Base-by-base conservation (phyloP, 2,888 invertebrate genomes). In the Phortica magna region DNA sequence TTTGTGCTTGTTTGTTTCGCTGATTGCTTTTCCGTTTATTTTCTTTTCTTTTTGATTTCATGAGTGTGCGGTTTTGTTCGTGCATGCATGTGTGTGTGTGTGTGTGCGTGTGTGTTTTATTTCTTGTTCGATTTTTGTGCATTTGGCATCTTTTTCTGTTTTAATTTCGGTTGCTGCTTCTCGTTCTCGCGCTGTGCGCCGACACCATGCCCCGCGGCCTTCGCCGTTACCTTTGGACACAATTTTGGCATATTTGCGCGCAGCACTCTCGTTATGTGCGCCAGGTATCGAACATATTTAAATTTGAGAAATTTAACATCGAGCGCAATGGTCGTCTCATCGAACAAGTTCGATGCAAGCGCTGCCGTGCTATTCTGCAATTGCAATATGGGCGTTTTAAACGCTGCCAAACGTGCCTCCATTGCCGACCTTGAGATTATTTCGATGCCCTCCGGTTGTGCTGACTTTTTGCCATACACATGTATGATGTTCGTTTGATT, bases 271-370 rank as follows among this genome's bases (percentile, higher is more conserved):
- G 83, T 78, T 57, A 89, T 73, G 4, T 83, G 79, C 57, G 82
- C 82, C 61, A 89, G 19, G 67, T 83, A 89, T 74, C 77, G 55
- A 0, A 81, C 74, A 64, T 87, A 90, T 12, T 84, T 79, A 19
- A 79, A 80, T 73, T 90, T 90, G 2, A 83, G 80, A 67, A 88
- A 89, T 59, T 83, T 79, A 2, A 84, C 80, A 73, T 90, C 90
- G 67, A 87, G 19, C 7, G 42, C 31, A 4, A 71, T 53, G 9
- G 9, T 53, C 2, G 53, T 53, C 53, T 41, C 53, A 31, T 71
- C 61, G 48, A 9, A 9, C 31, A 61, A 61, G 19, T 10, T 78
- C 72, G 81, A 73, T 1, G 81, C 78, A n/a, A 70, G 61, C 55
- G 76, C 67, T 5, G 19, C 74, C 10, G 72, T 14, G 65, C 67